These are phyloP conservation scores for Galaxias olidus DNA, from an alignment of 2,797 vertebrate genomes.

Conservation along the genomic window DNA sequence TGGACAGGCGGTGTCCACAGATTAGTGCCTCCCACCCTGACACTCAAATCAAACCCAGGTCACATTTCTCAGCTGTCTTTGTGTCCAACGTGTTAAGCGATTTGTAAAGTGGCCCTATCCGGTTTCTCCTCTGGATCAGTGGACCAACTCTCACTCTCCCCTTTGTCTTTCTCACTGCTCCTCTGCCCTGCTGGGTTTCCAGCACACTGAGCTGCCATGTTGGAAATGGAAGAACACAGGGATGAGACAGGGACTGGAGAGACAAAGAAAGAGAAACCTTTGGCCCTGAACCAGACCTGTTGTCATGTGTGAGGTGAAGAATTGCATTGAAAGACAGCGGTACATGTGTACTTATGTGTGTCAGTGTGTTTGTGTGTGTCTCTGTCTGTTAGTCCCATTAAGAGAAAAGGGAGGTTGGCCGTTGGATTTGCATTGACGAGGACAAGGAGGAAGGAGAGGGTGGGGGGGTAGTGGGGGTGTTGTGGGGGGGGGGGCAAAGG, in stretches of 20 bases:
- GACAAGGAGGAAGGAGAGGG: constrained; percentile 22
- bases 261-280: background rate
- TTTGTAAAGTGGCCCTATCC: constrained; percentile 75
- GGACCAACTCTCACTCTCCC: constrained; percentile 41
- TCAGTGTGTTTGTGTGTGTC: too few relatives aligned
- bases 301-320: too few relatives aligned
- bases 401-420: constrained; percentile 39
- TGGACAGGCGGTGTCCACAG: constrained; percentile 67
- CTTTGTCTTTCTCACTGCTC: constrained; percentile 12
- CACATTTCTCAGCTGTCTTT: constrained; percentile 74
- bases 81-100: constrained; percentile 71
- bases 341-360: too few relatives aligned
- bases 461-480: constrained; percentile 20
- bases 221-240: too few relatives aligned
- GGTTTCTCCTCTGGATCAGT: constrained; percentile 57
- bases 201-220: too few relatives aligned
- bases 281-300: too few relatives aligned
- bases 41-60: constrained; percentile 71
- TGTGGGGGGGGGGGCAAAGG: constrained; percentile 45
- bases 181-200: too few relatives aligned
- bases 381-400: constrained; percentile 17
- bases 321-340: too few relatives aligned
- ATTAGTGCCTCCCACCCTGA: constrained; percentile 72
- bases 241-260: background rate
- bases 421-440: constrained; percentile 66